A percentile compares a stretch with the other conserved stretches of the same genome.
Conservation (phyloP, 2,888 invertebrate genomes). For the Stenurella melanura region DNA sequence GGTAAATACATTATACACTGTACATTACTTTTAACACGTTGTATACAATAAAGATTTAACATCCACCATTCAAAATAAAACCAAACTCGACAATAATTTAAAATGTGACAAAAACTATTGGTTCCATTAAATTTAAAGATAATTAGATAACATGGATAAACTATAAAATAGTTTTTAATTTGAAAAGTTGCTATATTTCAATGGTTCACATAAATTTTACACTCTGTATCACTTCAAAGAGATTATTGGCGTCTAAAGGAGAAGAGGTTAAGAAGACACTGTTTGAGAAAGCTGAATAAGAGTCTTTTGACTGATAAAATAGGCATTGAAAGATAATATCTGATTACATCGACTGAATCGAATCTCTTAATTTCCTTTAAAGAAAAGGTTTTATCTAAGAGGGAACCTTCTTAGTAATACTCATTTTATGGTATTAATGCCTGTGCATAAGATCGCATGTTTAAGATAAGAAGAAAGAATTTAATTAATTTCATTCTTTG, state of each 20-base stretch:
- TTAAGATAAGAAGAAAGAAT: conserved; percentile 46
- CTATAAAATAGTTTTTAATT: neutral
- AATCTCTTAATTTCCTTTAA: conserved; percentile 50
- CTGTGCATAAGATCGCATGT: conserved; percentile 44
- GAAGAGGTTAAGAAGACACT: conserved; percentile 30
- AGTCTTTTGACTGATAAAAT: conserved; percentile 39
- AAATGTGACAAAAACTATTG: too few species aligned
- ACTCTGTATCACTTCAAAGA: neutral
- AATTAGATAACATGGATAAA: neutral
- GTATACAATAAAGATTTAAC: too few species aligned
- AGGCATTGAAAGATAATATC: conserved; percentile 49
- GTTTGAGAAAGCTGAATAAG: conserved; percentile 44
- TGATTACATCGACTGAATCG: conserved; percentile 49
- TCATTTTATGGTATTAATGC: conserved; percentile 44
- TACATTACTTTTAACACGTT: too few species aligned
- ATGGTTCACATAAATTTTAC: neutral
- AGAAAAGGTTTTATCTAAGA: conserved; percentile 44
- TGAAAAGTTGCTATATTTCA: neutral
- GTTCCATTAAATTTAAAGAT: too few species aligned
- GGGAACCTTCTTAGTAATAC: neutral
- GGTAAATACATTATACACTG: too few species aligned
- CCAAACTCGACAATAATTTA: too few species aligned
- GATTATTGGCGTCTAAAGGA: conserved; percentile 19
- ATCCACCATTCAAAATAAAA: too few species aligned
- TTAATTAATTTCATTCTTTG: conserved; percentile 42